A percentile compares a stretch with the other conserved stretches of the same genome.
Evolutionary conservation across 2,113 vertebrate species (phyloP).

Genomic region (Callopanchax toddi): DNA sequence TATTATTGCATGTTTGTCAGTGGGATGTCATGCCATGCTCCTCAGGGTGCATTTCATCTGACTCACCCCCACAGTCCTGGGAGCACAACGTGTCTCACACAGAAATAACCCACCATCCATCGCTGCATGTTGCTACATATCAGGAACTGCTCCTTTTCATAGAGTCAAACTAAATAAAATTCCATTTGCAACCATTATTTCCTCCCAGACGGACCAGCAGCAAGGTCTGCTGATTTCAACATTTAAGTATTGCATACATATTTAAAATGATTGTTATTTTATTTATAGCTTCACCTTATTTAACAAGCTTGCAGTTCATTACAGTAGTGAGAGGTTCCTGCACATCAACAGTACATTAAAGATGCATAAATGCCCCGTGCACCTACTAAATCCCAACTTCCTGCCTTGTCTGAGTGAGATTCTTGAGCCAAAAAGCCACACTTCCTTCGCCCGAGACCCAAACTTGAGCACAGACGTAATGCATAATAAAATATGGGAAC

Average conservation of each 20-base stretch:
- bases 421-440: conserved; percentile 5
- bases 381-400: conserved; percentile 37
- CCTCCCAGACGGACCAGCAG: not conserved
- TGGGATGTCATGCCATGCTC: conserved; percentile 49
- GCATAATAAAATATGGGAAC: conserved; percentile 9
- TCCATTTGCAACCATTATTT: conserved; percentile 17
- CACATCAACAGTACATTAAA: conserved; percentile 38
- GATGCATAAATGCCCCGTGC: conserved; percentile 34
- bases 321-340: conserved; percentile 28
- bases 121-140: conserved; percentile 35
- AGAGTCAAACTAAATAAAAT: conserved; percentile 31
- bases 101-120: conserved; percentile 34
- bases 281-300: conserved; percentile 39
- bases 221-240: conserved; percentile 10
- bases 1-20: conserved; percentile 57
- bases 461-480: conserved; percentile 45
- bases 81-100: conserved; percentile 37
- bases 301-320: conserved; percentile 28
- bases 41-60: conserved; percentile 65
- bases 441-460: conserved; percentile 9
- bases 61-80: conserved; percentile 55
- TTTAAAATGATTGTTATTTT: conserved; percentile 12
- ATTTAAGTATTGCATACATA: conserved; percentile 20
- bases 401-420: not conserved
- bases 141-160: conserved; percentile 15